Base-by-base conservation (phyloP, 2,888 invertebrate species). In the Ophion obscuratus region DNA sequence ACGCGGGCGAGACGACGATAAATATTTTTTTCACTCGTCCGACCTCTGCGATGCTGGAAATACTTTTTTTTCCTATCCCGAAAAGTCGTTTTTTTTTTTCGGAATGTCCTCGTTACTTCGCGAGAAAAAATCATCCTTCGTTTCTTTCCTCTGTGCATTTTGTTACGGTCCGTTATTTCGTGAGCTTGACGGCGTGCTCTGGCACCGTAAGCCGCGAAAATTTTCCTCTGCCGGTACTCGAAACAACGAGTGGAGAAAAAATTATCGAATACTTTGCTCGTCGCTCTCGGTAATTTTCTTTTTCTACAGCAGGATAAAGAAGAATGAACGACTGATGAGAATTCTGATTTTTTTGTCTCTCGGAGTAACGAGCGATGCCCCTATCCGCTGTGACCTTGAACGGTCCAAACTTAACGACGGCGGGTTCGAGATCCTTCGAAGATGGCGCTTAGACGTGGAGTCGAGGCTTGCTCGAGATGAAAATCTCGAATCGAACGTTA, bases 361-460 rank as follows among this genome's bases (percentile, higher is more conserved):
- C 47, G 47, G 14, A 10, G 14, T 47, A 47, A 47, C 47, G 47
- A 53, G 31, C n/a, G 59, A 68, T 75, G 11, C 31, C 66, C 64
- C 4, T n/a, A 24, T 59, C 71, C n/a, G 20, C 11, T 20, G 64
- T 40, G 11, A 53, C 11, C 67, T 64, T 40, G 27, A 74, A 82
- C 74, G 74, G 74, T 66, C n/a, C 14, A n/a, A 68, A 40, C 53
- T 68, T 66, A 59, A 27, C 47, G 31, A 79, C 73, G 64, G 64
- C 44, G 74, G 31, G 67, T 77, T 47, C 82, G 79, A 79, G 76
- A 76, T 76, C 76, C 71, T 71, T 85, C 61, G 76, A 83, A 83
- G 67, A 83, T 76, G 75, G 76, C 66, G 79, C 68, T 79, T 82
- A 79, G 85, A 85, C 79, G 79, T 85, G 85, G 80, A 85, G 85